phyloP scores from a whole-genome alignment of 2,888 invertebrate genomes.

The Agrotis clavis region DNA sequence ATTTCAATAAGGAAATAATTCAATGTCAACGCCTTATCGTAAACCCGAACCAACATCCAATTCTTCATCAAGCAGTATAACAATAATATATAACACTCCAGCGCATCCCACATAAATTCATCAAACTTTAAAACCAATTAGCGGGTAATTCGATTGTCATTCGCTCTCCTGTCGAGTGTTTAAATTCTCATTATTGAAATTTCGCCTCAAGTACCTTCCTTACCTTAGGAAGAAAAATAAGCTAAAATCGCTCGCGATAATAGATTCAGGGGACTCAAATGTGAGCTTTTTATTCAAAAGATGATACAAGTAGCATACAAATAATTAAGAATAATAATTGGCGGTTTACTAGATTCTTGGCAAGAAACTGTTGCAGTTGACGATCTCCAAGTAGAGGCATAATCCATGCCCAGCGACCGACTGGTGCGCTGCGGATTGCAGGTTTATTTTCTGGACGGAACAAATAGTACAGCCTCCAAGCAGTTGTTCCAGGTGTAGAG shows the following conservation, averaged over 20 bases:
- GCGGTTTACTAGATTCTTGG: neutral
- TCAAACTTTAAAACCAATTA: constrained; percentile 64
- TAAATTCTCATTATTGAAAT: constrained; percentile 64
- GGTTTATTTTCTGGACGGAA: too few species aligned
- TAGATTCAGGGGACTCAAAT: constrained; percentile 8
- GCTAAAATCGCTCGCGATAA: constrained; percentile 26
- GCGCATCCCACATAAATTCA: constrained; percentile 49
- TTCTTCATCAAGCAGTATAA: constrained; percentile 17
- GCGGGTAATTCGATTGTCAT: constrained; percentile 52
- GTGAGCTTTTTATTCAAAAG: constrained; percentile 14
- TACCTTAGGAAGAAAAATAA: constrained; percentile 43
- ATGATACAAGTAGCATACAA: constrained; percentile 39
- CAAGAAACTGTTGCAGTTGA: constrained; percentile 9
- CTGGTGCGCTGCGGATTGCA: too few species aligned
- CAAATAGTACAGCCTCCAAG: too few species aligned
- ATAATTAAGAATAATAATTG: constrained; percentile 10
- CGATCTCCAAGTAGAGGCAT: too few species aligned
- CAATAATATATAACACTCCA: constrained; percentile 25
- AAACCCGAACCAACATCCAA: neutral
- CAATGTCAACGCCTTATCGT: neutral
- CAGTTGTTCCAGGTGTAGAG: too few species aligned
- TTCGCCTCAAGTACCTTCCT: constrained; percentile 32
- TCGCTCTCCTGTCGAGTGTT: constrained; percentile 52
- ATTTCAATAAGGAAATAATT: neutral
- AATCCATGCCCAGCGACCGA: too few species aligned